Evolutionary conservation across 2,888 invertebrate species (phyloP).

Genomic region (Pristionchus arcanus): DNA sequence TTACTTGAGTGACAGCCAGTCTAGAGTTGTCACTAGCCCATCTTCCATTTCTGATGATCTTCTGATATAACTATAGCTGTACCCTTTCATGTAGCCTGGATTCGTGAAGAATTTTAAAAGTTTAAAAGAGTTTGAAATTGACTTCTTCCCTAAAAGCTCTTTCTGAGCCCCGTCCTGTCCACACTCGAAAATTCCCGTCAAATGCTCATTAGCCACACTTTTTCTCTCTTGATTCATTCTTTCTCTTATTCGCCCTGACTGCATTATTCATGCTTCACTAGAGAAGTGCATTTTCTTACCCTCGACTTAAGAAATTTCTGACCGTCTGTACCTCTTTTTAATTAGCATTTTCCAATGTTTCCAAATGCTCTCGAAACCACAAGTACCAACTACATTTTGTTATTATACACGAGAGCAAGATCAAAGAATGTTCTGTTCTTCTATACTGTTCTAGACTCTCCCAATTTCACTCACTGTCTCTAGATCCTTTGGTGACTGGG

Average conservation of each 20-base stretch:
- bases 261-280: constrained; percentile 24
- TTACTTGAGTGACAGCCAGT: constrained; percentile 41
- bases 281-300: constrained; percentile 13
- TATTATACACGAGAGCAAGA: background rate
- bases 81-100: background rate
- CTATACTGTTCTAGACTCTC: background rate
- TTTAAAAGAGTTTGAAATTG: background rate
- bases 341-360: background rate
- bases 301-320: background rate
- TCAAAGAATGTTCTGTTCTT: background rate
- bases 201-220: background rate
- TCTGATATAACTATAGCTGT: background rate
- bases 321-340: background rate
- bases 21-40: constrained; percentile 6
- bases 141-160: background rate
- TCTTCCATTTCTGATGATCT: constrained; percentile 11
- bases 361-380: too few species aligned
- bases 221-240: background rate
- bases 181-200: background rate
- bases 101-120: background rate
- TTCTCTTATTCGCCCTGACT: background rate
- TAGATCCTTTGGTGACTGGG: background rate
- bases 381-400: background rate
- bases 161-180: background rate
- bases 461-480: background rate